Evolutionary conservation across 2,888 invertebrate species (phyloP), one percentile per base, ranked within the genome.

Genomic region (Brenthis hecate): DNA sequence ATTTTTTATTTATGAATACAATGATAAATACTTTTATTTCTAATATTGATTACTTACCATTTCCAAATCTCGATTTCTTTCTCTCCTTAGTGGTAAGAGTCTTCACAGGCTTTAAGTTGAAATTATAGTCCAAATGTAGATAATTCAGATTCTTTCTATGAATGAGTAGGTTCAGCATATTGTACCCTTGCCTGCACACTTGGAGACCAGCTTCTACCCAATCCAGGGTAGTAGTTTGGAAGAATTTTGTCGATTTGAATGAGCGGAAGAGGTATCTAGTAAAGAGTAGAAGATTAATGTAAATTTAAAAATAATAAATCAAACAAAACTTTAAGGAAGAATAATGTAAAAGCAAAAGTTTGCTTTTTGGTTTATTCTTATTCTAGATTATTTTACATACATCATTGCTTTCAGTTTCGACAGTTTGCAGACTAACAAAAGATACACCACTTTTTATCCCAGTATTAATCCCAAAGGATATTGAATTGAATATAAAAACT

Each of bases 181-280:
- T 99, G 92, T 99, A 99, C 3, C 99, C 99, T 88, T 99, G 99
- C 0, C 99, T 95, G 85, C 99, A 99, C 1, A 99, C 98, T 93
- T 99, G 99, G 56, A 99, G 91, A 5, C 99, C 99, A 13, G 99
- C 99, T 90, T 99, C 99, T 2, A 99, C 99, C 99, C 99, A 99
- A 91, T 99, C 99, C 76, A 99, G 92, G 0, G 99, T 99, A 0
- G 99, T 99, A 0, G 98, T 98, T 95, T 99, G 99, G 94, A 99
- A 99, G 93, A 99, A 99, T 89, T 99, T 99, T 0, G 99, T 99
- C 0, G 99, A 98, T 89, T 99, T 99, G 92, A 99, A 99, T 0
- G 99, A 99, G 47, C 99, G 96, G 95, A 99, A 99, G 57, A 99
- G 92, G 82, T 99, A 99, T 70, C 96, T 71, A 57, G 13, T 2